Percentiles rank a stretch among this genome's conserved stretches.
Evolutionary conservation across 2,888 invertebrate species (phyloP).

Genomic region (Hartigia nigra): DNA sequence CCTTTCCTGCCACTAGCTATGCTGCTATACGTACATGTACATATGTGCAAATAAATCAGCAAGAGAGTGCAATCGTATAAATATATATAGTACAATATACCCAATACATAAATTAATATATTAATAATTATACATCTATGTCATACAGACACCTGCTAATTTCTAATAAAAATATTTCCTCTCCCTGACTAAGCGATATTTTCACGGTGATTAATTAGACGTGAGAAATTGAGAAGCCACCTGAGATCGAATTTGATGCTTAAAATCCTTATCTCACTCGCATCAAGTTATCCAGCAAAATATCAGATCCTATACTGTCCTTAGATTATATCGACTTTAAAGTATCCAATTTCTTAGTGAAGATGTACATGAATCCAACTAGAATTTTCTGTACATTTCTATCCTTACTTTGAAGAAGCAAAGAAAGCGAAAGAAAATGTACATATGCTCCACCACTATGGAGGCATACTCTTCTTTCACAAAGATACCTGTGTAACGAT

Average conservation of each 20-base stretch:
- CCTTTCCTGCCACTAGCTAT: conserved; percentile 11
- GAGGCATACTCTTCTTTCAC: neutral
- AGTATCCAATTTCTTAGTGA: neutral
- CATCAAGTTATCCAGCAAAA: neutral
- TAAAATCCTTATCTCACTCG: neutral
- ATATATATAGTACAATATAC: neutral
- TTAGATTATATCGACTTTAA: neutral
- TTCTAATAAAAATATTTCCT: neutral
- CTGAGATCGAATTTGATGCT: neutral
- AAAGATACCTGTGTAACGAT: neutral
- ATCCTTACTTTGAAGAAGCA: neutral
- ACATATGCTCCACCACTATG: neutral
- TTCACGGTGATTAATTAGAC: neutral
- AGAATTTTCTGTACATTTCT: neutral
- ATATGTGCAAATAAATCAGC: neutral
- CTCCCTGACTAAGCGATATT: neutral
- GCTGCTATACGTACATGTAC: neutral
- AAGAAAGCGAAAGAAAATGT: neutral
- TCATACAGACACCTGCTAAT: neutral
- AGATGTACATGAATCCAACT: neutral
- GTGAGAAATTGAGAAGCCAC: neutral
- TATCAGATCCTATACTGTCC: neutral
- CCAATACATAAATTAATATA: neutral
- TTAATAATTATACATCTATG: neutral
- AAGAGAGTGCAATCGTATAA: too few species aligned